phyloP scores from a whole-genome alignment of 2,888 invertebrate species.

The Bugulina stolonifera region DNA sequence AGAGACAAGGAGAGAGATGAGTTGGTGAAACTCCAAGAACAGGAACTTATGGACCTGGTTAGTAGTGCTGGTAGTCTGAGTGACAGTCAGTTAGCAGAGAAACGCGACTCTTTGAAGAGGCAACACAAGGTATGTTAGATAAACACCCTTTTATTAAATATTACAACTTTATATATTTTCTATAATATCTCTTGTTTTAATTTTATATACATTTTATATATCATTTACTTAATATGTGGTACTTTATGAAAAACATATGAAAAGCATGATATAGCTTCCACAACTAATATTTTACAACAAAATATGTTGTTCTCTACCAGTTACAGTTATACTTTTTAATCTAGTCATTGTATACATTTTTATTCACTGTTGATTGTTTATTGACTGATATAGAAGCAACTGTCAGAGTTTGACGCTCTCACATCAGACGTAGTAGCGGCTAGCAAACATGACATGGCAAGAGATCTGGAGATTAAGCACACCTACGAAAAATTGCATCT shows the following conservation, averaged over 20 bases:
- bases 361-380: not conserved
- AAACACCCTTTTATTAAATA: too few relatives aligned
- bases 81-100: slow-evolving; percentile 37
- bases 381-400: slow-evolving; percentile 34
- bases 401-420: slow-evolving; percentile 43
- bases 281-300: too few relatives aligned
- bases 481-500: slow-evolving; percentile 41
- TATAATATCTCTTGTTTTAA: too few relatives aligned
- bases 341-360: too few relatives aligned
- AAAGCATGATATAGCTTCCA: too few relatives aligned
- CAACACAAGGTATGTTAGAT: slow-evolving; percentile 40
- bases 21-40: slow-evolving; percentile 36
- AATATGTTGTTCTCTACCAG: too few relatives aligned
- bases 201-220: too few relatives aligned
- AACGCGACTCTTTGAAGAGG: slow-evolving; percentile 39
- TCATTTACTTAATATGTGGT: too few relatives aligned
- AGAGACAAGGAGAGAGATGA: slow-evolving; percentile 38
- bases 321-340: too few relatives aligned
- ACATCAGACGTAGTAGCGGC: slow-evolving; percentile 37
- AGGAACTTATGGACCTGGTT: slow-evolving; percentile 45
- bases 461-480: slow-evolving; percentile 38
- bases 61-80: slow-evolving; percentile 40
- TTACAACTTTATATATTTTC: too few relatives aligned
- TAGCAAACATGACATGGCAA: slow-evolving; percentile 38
- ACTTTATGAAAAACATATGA: too few relatives aligned